phyloP scores from a whole-genome alignment of 2,797 vertebrate genomes.

The Cyprinella venusta region DNA sequence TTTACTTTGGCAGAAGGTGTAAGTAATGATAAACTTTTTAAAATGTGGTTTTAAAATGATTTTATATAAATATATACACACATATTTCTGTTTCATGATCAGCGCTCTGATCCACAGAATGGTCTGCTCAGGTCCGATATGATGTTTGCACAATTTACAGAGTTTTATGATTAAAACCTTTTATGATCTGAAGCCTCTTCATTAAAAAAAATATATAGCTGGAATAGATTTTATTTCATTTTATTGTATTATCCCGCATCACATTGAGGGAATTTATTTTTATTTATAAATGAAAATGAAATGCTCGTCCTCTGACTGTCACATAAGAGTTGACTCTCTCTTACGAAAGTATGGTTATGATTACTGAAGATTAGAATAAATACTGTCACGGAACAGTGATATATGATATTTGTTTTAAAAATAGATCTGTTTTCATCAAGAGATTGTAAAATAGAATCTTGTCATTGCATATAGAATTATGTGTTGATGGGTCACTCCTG shows the following conservation, averaged over 20 bases:
- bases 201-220: neutral
- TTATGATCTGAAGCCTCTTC: neutral
- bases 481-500: neutral
- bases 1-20: neutral
- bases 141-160: conserved; percentile 20
- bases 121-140: neutral
- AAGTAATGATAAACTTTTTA: neutral
- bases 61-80: fast-evolving
- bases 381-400: neutral
- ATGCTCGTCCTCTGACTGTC: neutral
- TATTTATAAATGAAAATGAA: conserved; percentile 1
- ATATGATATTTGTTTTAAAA: neutral
- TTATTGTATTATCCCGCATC: neutral
- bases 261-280: neutral
- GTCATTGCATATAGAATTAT: neutral
- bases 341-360: conserved; percentile 12
- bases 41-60: neutral
- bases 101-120: neutral
- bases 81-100: neutral
- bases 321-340: neutral
- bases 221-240: neutral
- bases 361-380: conserved; percentile 1
- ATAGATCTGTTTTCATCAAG: neutral
- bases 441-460: neutral
- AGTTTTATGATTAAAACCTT: neutral